Evolutionary conservation across 2,113 vertebrate genomes (phyloP).

Genomic region (Passer domesticus): DNA sequence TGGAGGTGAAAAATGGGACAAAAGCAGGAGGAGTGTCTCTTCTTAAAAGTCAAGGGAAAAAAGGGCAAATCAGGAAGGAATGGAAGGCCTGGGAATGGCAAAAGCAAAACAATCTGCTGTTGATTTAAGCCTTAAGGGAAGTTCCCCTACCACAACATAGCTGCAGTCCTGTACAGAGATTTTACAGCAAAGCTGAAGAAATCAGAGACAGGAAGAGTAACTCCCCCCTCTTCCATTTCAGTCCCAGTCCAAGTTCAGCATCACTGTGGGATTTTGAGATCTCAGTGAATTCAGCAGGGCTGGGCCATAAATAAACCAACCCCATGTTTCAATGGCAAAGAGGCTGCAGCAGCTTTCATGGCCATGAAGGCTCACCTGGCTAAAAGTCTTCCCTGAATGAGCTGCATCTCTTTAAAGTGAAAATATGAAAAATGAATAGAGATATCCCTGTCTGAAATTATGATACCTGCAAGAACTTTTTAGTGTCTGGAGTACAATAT

Average conservation of each 20-base stretch:
- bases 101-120: not conserved
- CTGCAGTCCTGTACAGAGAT: not conserved
- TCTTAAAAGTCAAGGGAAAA: constrained; percentile 60
- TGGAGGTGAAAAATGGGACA: constrained; percentile 73
- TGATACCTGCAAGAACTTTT: not conserved
- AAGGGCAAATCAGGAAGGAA: constrained; percentile 50
- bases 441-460: not conserved
- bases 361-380: not conserved
- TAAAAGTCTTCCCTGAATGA: not conserved
- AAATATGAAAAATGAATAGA: not conserved
- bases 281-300: not conserved
- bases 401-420: not conserved
- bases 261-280: not conserved
- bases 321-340: not conserved
- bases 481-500: not conserved
- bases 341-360: not conserved
- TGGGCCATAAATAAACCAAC: not conserved
- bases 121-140: not conserved
- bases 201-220: not conserved
- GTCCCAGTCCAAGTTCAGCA: not conserved
- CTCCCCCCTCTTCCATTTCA: not conserved
- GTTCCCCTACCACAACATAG: not conserved
- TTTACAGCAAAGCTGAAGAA: not conserved
- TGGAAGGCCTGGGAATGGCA: not conserved
- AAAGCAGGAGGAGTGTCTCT: constrained; percentile 48